A percentile compares a stretch with the other conserved stretches of the same genome.
Evolutionary conservation across 2,888 invertebrate genomes (phyloP).

Genomic region (Synergus laeviventris): DNA sequence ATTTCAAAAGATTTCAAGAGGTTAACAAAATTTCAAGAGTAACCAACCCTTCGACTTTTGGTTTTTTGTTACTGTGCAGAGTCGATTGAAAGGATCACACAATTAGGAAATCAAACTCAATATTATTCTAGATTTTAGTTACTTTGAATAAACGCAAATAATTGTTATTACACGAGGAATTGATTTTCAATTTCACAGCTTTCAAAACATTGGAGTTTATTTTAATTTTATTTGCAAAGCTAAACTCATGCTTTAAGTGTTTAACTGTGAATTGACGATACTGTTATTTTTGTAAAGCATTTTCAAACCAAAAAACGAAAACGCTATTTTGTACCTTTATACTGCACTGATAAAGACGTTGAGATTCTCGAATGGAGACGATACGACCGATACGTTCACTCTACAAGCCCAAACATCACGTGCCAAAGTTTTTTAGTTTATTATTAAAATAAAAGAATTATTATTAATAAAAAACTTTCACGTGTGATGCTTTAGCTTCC

Average conservation of each 20-base stretch:
- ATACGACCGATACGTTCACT: not conserved
- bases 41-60: no score
- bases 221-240: not conserved
- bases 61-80: constrained; percentile 4
- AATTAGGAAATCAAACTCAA: not conserved
- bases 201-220: not conserved
- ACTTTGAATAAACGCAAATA: not conserved
- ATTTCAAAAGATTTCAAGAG: no score
- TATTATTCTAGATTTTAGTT: not conserved
- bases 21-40: no score
- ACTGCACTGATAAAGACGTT: constrained; percentile 8
- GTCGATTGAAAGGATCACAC: not conserved
- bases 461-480: constrained; percentile 6
- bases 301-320: constrained; percentile 3
- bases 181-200: not conserved
- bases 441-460: not conserved
- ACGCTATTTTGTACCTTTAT: constrained; percentile 5
- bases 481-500: constrained; percentile 28
- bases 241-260: constrained; percentile 1
- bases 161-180: not conserved
- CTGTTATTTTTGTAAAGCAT: not conserved
- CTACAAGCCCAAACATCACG: constrained; percentile 35
- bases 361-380: constrained; percentile 2
- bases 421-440: constrained; percentile 19
- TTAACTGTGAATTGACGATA: not conserved